Evolutionary conservation across 1,140 invertebrate genomes (phyloP).

Genomic region (Neotoxoptera formosana): DNA sequence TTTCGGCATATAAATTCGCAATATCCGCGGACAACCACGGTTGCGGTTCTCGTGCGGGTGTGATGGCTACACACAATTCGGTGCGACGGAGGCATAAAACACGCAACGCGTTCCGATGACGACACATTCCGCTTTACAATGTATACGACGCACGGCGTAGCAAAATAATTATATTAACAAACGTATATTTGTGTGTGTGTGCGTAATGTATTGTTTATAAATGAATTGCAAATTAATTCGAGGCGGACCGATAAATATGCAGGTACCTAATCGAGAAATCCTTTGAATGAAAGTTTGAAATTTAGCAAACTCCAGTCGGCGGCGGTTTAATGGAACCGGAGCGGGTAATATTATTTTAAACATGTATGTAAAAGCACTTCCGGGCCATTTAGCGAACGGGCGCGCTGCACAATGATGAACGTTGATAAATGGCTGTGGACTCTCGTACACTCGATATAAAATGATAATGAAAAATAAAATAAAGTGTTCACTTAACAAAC

Average conservation of each 20-base stretch:
- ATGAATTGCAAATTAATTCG: conserved; percentile 22
- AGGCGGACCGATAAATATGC: conserved; percentile 16
- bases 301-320: neutral
- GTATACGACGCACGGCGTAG: neutral
- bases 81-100: neutral
- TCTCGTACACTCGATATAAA: neutral
- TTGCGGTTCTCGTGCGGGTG: neutral
- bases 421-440: neutral
- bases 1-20: neutral
- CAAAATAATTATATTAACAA: neutral
- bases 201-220: neutral
- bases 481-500: neutral
- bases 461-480: conserved; percentile 27
- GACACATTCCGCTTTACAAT: no score
- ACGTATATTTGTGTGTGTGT: neutral
- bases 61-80: neutral
- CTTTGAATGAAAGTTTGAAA: conserved; percentile 22
- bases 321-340: neutral
- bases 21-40: neutral
- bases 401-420: neutral
- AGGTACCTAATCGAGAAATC: conserved; percentile 9
- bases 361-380: conserved; percentile 27
- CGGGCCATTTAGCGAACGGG: neutral
- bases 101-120: neutral
- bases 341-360: conserved; percentile 7